phyloP scores from a whole-genome alignment of 2,888 invertebrate genomes.

The Apotomis capreana region DNA sequence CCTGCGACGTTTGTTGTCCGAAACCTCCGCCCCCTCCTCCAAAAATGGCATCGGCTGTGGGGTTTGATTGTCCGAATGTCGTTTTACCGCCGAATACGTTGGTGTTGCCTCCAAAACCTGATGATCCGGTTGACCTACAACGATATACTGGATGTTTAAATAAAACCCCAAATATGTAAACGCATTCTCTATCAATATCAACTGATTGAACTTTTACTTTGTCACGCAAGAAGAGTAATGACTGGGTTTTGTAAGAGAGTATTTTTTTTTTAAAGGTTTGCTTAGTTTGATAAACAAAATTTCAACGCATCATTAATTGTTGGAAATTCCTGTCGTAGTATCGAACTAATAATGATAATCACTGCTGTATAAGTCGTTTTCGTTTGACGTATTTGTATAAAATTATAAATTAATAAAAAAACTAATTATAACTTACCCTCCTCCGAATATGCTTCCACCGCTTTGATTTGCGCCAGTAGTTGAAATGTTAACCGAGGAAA shows the following conservation, averaged over 20 bases:
- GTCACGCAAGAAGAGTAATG: too few relatives aligned
- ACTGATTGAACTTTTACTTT: too few relatives aligned
- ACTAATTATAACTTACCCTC: slow-evolving; percentile 56
- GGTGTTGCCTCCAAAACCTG: slow-evolving; percentile 64
- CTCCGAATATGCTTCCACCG: slow-evolving; percentile 71
- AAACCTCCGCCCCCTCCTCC: slow-evolving; percentile 19
- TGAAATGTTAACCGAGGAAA: slow-evolving; percentile 75
- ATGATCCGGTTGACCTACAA: slow-evolving; percentile 56
- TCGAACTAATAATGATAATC: too few relatives aligned
- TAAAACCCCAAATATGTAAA: too few relatives aligned
- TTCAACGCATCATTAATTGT: too few relatives aligned
- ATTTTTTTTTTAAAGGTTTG: too few relatives aligned
- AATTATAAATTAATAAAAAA: neutral
- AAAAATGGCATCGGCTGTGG: slow-evolving; percentile 53
- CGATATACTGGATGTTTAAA: neutral
- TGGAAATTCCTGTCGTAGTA: too few relatives aligned
- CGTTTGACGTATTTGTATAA: too few relatives aligned
- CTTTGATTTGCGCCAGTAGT: slow-evolving; percentile 64
- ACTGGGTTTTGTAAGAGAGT: too few relatives aligned
- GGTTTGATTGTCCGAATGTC: slow-evolving; percentile 67
- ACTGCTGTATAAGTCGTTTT: too few relatives aligned
- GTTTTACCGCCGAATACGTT: slow-evolving; percentile 72
- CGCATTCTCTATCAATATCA: too few relatives aligned
- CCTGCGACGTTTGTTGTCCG: slow-evolving; percentile 49
- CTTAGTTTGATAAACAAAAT: too few relatives aligned